Base-by-base conservation (phyloP, 2,797 vertebrate genomes). In the Heteromormyrus szaboi region DNA sequence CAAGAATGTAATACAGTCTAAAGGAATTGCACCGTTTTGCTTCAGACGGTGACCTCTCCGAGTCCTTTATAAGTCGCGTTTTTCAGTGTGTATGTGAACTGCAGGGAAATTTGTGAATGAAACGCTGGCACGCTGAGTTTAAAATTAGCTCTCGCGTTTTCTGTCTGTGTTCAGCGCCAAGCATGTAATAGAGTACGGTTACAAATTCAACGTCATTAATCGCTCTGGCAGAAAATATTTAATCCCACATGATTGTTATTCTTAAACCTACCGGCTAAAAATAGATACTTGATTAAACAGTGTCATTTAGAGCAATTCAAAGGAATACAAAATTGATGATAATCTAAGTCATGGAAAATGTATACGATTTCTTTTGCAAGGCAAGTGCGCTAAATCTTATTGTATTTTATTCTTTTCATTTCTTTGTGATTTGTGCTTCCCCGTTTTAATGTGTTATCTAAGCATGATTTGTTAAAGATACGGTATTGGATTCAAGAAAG, bases 61-160 rank as follows among this genome's bases (percentile, higher is more conserved):
- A 88, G 89, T 89, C 89, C 89, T 89, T 89, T 89, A 48, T 88
- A 41, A 46, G 54, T 48, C 68, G 89, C 50, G 46, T 83, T 65
- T 72, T 84, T 44, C 48, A 41, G 88, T 48, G 83, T 68, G 83
- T 86, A 72, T 85, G 56, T 56, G 83, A 51, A 85, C 44, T 50
- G 88, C 65, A 54, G 33, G 22, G 44, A 85, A 83, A 89, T 89
- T 88, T 89, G 89, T 89, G 89, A 89, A 89, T 89, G 89, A 89
- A 87, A 87, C 76, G 86, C 79, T 48, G 51, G 89, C 87, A 89
- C 79, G 89, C 86, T 19, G 86, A 56, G 72, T 83, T 86, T 89
- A 79, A 85, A 88, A 89, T 50, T 84, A 68, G 86, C 54, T 81
- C 85, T 50, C 33, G 85, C 56, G 50, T 59, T 89, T 59, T 86